These are phyloP conservation scores for Melanerpes formicivorus DNA, from an alignment of 2,113 vertebrate genomes.

Conservation along the genomic window DNA sequence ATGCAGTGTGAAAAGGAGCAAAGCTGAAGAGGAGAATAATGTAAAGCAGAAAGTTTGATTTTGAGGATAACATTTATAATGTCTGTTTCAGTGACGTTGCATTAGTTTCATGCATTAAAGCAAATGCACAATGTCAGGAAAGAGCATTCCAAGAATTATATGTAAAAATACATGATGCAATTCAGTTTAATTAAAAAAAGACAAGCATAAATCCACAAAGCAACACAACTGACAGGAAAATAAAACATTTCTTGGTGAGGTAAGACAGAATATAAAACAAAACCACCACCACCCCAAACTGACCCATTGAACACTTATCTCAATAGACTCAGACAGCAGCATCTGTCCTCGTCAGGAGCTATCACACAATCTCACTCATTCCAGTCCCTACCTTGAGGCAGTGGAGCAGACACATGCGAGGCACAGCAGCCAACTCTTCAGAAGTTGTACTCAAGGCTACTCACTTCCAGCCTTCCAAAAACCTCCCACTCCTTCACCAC, in stretches of 20 bases:
- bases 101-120: neutral
- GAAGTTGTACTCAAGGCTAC: neutral
- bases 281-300: neutral
- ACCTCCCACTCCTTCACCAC: neutral
- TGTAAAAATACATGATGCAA: neutral
- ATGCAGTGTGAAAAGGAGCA: neutral
- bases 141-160: neutral
- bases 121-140: neutral
- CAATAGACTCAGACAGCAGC: neutral
- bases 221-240: neutral
- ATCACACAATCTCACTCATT: neutral
- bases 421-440: neutral
- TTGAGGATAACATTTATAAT: neutral
- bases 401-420: neutral
- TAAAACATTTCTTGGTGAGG: neutral
- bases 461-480: constrained; percentile 24
- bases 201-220: neutral
- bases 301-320: neutral
- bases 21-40: neutral
- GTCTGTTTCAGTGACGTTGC: neutral
- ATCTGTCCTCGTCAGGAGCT: neutral
- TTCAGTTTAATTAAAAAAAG: neutral
- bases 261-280: neutral
- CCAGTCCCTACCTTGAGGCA: neutral
- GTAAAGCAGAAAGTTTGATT: neutral